These are phyloP conservation scores for Dasysyrphus albostriatus DNA, from an alignment of 2,888 invertebrate species.

Conservation along the genomic window DNA sequence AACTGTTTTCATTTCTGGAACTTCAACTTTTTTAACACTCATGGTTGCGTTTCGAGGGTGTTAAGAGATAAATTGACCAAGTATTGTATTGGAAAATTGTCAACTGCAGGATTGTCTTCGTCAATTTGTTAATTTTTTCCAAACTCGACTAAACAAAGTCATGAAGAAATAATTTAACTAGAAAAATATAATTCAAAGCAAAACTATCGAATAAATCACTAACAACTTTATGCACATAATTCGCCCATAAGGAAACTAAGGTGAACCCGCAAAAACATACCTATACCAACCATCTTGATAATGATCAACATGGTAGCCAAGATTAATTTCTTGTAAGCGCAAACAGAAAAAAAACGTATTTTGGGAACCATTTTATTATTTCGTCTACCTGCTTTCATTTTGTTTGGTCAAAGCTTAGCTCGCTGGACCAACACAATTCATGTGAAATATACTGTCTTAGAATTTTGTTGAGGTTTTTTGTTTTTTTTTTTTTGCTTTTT, in stretches of 20 bases:
- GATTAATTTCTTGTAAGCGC: constrained; percentile 58
- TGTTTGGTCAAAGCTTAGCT: constrained; percentile 55
- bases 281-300: constrained; percentile 24
- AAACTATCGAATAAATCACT: not conserved
- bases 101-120: no score
- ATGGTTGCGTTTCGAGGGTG: no score
- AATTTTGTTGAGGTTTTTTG: no score
- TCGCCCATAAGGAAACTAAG: constrained; percentile 37
- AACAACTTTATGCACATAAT: not conserved
- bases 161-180: no score
- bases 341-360: constrained; percentile 37
- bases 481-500: constrained; percentile 20
- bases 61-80: no score
- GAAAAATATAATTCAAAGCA: not conserved
- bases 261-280: constrained; percentile 15
- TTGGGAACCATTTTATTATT: constrained; percentile 20
- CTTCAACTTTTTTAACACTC: no score
- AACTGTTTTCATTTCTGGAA: no score
- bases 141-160: no score
- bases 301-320: constrained; percentile 53
- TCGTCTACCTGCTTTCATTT: constrained; percentile 66
- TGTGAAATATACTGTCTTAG: constrained; percentile 71
- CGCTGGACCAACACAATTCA: constrained; percentile 65
- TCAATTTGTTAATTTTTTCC: no score
- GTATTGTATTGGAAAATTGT: no score